Evolutionary conservation across 2,113 vertebrate species (phyloP).

Genomic region (Pycnonotus jocosus): DNA sequence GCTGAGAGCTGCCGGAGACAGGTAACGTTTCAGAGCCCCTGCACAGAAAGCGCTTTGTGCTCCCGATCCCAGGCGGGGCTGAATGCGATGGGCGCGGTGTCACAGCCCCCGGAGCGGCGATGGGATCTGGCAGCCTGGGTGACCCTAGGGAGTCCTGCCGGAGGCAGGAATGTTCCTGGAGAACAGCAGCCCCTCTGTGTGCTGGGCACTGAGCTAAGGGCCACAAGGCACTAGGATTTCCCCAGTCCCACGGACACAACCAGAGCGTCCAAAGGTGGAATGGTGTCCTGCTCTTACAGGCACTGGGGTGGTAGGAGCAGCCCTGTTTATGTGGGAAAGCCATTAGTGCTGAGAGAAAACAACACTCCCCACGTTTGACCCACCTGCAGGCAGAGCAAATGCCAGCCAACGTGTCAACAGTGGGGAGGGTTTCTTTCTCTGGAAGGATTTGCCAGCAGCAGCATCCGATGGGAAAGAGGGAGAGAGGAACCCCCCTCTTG

Average conservation of each 20-base stretch:
- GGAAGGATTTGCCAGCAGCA: not conserved
- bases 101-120: conserved; percentile 53
- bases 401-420: not conserved
- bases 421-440: not conserved
- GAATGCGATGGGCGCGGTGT: conserved; percentile 55
- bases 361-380: not conserved
- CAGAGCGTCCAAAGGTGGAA: not conserved
- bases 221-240: conserved; percentile 61
- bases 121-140: conserved; percentile 63
- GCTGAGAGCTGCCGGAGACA: conserved; percentile 9
- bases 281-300: not conserved
- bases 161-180: conserved; percentile 62
- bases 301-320: not conserved
- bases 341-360: not conserved
- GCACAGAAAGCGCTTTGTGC: conserved; percentile 70
- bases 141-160: conserved; percentile 62
- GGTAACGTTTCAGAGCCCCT: conserved; percentile 72
- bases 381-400: not conserved
- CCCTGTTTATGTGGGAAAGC: not conserved
- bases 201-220: conserved; percentile 50
- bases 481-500: not conserved
- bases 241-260: conserved; percentile 51
- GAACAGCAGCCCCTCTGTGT: conserved; percentile 75
- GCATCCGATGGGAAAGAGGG: not conserved
- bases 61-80: not conserved